Evolutionary conservation across 2,888 invertebrate species (phyloP).

Genomic region (Conus canariensis): DNA sequence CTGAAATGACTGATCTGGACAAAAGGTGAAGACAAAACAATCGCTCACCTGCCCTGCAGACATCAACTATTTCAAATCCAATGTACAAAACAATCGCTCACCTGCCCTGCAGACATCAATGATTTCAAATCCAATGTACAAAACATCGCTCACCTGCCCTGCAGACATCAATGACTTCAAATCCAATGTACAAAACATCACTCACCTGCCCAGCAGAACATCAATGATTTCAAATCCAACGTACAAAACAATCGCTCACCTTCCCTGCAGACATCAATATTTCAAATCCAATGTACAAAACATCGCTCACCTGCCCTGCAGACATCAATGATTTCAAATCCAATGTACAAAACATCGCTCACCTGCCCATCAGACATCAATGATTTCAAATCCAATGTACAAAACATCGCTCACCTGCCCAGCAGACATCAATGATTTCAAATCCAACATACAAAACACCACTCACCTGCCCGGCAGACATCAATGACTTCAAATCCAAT

Average conservation of each 20-base stretch:
- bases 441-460: conserved; percentile 88
- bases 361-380: conserved; percentile 89
- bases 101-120: conserved; percentile 90
- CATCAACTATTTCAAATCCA: no score
- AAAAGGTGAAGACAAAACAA: no score
- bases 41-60: no score
- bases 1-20: no score
- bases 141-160: conserved; percentile 78
- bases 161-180: conserved; percentile 96
- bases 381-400: conserved; percentile 97
- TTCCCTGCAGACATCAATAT: conserved; percentile 92
- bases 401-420: conserved; percentile 76
- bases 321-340: conserved; percentile 96
- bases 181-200: conserved; percentile 87
- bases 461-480: conserved; percentile 86
- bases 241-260: conserved; percentile 79
- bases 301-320: conserved; percentile 83
- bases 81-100: conserved; percentile 45
- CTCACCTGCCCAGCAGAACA: conserved; percentile 81
- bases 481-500: conserved; percentile 98
- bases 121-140: conserved; percentile 95
- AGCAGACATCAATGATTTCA: conserved; percentile 96
- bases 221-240: conserved; percentile 98
- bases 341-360: conserved; percentile 84
- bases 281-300: conserved; percentile 93